A percentile compares a stretch with the other conserved stretches of the same genome.
phyloP scores from a whole-genome alignment of 2,113 vertebrate genomes.

The Centropus bengalensis region DNA sequence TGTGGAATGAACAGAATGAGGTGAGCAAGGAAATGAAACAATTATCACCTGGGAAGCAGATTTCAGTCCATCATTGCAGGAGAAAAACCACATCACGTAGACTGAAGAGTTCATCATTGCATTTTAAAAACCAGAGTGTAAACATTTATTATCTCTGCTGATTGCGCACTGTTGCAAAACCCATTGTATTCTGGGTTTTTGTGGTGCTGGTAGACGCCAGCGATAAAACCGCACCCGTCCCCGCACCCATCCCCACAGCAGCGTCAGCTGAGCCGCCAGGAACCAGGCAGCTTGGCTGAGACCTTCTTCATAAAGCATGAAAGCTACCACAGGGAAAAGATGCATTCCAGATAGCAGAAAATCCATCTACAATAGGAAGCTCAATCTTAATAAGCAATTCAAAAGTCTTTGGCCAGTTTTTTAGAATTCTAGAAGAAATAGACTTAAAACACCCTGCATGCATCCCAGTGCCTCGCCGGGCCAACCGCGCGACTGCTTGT shows the following conservation, averaged over 20 bases:
- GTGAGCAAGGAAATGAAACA: not conserved
- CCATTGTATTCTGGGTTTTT: not conserved
- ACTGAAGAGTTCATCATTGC: not conserved
- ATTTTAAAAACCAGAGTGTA: not conserved
- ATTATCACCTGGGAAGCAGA: not conserved
- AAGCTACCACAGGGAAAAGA: not conserved
- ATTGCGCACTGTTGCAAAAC: not conserved
- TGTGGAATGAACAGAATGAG: not conserved
- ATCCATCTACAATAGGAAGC: not conserved
- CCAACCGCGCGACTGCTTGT: fast-evolving
- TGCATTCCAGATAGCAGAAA: not conserved
- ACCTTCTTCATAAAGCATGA: not conserved
- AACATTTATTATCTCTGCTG: not conserved
- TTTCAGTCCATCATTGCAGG: not conserved
- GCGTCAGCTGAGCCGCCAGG: not conserved
- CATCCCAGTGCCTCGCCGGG: not conserved
- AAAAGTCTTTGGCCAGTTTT: not conserved
- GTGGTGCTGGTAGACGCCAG: not conserved
- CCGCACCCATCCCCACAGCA: not conserved
- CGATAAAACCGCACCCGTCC: not conserved
- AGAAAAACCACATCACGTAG: not conserved
- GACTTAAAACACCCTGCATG: not conserved
- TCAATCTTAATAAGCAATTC: not conserved
- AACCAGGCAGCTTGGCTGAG: not conserved
- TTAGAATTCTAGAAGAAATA: not conserved